Percentiles rank a stretch among this genome's conserved stretches.
These are phyloP conservation scores for Acrocephalus arundinaceus DNA, from an alignment of 2,113 vertebrate species.

Conservation along the genomic window DNA sequence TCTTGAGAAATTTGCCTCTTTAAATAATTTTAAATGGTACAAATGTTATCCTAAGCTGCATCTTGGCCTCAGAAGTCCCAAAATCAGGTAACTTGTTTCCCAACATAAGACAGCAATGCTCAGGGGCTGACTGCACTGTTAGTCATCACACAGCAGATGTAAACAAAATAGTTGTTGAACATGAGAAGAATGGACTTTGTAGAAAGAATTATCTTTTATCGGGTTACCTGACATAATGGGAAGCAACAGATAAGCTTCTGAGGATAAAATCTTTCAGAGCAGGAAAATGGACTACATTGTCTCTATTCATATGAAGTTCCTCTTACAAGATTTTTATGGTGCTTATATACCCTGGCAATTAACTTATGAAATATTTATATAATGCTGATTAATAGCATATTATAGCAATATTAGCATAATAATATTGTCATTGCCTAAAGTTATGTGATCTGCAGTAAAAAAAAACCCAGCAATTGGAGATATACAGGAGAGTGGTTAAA, in stretches of 20 bases:
- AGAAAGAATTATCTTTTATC: background rate
- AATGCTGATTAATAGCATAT: background rate
- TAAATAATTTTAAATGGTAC: background rate
- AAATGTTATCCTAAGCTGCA: background rate
- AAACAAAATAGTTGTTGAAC: background rate
- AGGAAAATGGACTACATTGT: background rate
- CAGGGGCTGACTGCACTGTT: background rate
- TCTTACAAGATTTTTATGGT: background rate
- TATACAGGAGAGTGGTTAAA: background rate
- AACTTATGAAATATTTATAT: background rate
- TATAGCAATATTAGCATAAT: background rate
- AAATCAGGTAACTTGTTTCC: background rate
- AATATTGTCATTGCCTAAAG: background rate
- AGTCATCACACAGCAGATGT: background rate
- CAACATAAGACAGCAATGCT: background rate
- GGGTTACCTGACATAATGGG: background rate
- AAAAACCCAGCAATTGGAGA: background rate
- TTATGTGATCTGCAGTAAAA: background rate
- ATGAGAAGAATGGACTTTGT: background rate
- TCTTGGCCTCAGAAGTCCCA: background rate
- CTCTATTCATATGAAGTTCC: background rate
- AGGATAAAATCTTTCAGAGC: background rate
- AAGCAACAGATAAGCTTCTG: background rate
- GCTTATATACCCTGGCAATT: background rate
- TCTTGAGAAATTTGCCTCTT: background rate